Evolutionary conservation across 1,140 invertebrate species (phyloP), one percentile per base, ranked within the genome.

Genomic region (Meloidogyne hapla): DNA sequence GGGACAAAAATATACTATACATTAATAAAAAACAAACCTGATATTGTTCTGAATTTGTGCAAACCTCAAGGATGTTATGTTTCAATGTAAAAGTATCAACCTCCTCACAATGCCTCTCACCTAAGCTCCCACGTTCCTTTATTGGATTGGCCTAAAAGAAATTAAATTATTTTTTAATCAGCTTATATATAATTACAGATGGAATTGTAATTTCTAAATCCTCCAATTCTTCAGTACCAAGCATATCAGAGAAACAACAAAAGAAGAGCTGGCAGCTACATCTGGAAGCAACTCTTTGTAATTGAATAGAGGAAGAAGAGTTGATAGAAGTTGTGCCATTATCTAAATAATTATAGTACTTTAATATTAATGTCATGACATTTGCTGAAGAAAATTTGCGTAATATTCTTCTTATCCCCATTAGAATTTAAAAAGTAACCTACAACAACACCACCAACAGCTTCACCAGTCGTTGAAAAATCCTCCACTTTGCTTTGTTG

Each of bases 231-330:
- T 90, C 91, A n/a, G 56, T 26, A 1, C 93, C 92, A 21, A 94
- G 89, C 74, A 90, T 90, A 84, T 95, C 93, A 15, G 93, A 93
- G 86, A 96, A 98, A 72, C 93, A 93, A 42, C 94, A 94, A 88
- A 96, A 99, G 88, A 95, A 96, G 88, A 99, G 96, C 88, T 98
- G 95, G 88, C 96, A 98, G 85, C 93, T 93, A 89, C 96, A 99
- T 8, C 95, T 90, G 0, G 95, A 97, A 15, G 97, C 94, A 78
- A 98, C 97, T 65, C 96, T 90, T 89, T 98, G 95, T 5, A 98
- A 88, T 89, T 98, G 90, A 76, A 68, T 66, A 63, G 75, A 21
- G 3, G 28, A 21, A 48, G 45, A 26, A 6, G 15, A 26, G 28
- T 77, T 38, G n/a, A 45, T 33, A 4, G 56, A n/a, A 23, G 10